These are phyloP conservation scores for Menidia beryllina DNA, from an alignment of 2,113 vertebrate genomes.

Conservation along the genomic window DNA sequence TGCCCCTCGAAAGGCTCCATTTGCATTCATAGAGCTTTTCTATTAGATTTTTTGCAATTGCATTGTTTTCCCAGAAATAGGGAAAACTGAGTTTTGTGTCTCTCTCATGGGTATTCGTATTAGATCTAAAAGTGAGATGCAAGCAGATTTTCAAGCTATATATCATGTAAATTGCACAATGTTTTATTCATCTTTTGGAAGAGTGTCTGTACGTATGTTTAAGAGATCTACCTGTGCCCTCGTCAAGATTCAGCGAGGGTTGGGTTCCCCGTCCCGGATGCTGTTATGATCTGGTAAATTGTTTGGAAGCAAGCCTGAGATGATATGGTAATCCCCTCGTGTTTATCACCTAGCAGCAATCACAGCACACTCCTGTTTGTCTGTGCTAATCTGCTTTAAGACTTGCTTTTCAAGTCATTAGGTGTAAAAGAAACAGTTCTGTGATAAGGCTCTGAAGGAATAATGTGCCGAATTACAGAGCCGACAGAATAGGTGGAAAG, in stretches of 20 bases:
- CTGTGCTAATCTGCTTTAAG: constrained; percentile 68
- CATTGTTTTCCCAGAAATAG: constrained; percentile 70
- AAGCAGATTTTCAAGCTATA: constrained; percentile 74
- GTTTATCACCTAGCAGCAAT: constrained; percentile 73
- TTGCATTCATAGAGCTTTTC: constrained; percentile 83
- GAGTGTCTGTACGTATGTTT: constrained; percentile 5
- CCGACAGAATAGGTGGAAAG: constrained; percentile 36
- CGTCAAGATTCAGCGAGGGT: constrained; percentile 48
- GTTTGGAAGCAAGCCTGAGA: constrained; percentile 67
- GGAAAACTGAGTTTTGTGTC: constrained; percentile 49
- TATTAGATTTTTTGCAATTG: constrained; percentile 80
- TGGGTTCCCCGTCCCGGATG: constrained; percentile 41
- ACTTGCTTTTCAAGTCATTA: constrained; percentile 76
- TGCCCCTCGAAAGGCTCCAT: constrained; percentile 67
- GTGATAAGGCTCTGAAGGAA: constrained; percentile 72
- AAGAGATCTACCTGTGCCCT: constrained; percentile 67
- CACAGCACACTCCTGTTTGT: constrained; percentile 65
- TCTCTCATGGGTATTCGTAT: constrained; percentile 68
- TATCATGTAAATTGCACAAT: constrained; percentile 80
- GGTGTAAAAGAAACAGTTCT: constrained; percentile 56
- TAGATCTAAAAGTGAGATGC: constrained; percentile 75
- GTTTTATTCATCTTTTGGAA: constrained; percentile 80
- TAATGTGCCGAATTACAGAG: constrained; percentile 63
- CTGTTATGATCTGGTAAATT: constrained; percentile 73
- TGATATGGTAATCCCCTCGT: constrained; percentile 74